Percentiles rank a stretch among this genome's conserved stretches.
Conservation (phyloP, 2,888 invertebrate species). For the Troglohyphantes excavatus region DNA sequence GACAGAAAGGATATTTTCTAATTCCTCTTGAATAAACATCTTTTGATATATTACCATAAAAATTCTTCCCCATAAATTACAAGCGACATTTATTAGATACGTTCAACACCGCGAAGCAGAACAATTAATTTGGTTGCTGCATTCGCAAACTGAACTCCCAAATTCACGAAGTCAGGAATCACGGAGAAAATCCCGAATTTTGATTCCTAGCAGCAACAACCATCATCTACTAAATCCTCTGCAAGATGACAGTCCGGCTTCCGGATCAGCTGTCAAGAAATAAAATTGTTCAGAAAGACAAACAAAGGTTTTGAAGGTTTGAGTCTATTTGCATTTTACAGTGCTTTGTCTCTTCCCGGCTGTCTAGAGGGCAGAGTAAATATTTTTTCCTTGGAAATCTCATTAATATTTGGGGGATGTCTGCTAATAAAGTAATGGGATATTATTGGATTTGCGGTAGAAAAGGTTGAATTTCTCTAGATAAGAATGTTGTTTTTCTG, state of each 20-base stretch:
- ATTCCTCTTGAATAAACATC: conserved; percentile 13
- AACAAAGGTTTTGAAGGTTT: not conserved
- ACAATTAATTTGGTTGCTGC: conserved; percentile 29
- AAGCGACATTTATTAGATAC: conserved; percentile 20
- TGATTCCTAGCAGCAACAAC: conserved; percentile 19
- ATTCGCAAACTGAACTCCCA: conserved; percentile 21
- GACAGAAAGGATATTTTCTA: conserved; percentile 11
- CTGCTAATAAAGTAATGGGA: not conserved
- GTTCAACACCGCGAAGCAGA: conserved; percentile 1
- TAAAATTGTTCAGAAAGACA: not conserved
- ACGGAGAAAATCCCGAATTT: conserved; percentile 16
- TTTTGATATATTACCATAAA: conserved; percentile 27
- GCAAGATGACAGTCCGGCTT: not conserved
- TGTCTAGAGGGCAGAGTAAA: not conserved
- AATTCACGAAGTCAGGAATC: conserved; percentile 20
- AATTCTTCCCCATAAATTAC: conserved; percentile 21
- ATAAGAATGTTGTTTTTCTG: too few relatives aligned
- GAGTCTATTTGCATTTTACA: not conserved
- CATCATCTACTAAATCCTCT: conserved; percentile 4
- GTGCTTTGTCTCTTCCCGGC: not conserved
- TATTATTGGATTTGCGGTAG: too few relatives aligned
- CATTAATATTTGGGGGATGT: not conserved
- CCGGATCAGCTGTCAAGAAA: conserved; percentile 8
- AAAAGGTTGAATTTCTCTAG: too few relatives aligned
- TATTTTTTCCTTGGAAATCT: not conserved